Evolutionary conservation across 2,888 invertebrate species (phyloP), one percentile per base, ranked within the genome.

Genomic region (Zygogramma bicolorata): DNA sequence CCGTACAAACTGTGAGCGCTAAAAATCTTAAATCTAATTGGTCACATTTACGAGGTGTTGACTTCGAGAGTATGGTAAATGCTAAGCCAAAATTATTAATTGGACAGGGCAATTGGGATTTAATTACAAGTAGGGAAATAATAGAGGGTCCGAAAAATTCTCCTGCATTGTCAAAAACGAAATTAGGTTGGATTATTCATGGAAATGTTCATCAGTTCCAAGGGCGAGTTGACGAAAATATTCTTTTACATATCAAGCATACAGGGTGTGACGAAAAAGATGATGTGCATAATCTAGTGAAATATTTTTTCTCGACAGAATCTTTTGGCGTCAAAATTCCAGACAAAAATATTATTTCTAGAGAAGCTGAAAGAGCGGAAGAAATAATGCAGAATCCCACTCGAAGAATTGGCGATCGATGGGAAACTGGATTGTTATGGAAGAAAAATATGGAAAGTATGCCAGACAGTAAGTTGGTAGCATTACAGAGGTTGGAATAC

Each of bases 111-210:
- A 18, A 34, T n/a, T n/a, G n/a, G n/a, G n/a, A n/a, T n/a, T n/a
- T n/a, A n/a, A n/a, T n/a, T n/a, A n/a, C n/a, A n/a, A 34, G 20
- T 20, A 15, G 60, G 8, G 34, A 60, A 34, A 34, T 60, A 10
- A 20, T 10, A 20, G 15, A 59, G 7, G 60, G 60, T 60, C 34
- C 31, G 15, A 34, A 34, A 34, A 60, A 60, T 60, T 34, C 5
- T 7, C 31, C 27, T 2, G 15, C 18, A 3, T 18, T 60, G 10
- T 60, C 60, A n/a, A n/a, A n/a, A n/a, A n/a, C n/a, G n/a, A n/a
- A n/a, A n/a, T n/a, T n/a, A n/a, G n/a, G n/a, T n/a, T 60, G 34
- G 38, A 34, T 60, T 60, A 31, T 60, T 13, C 60, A 60, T 34
- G 60, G 60, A 34, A 60, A 31, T 13, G 13, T 8, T 2, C 18